A percentile compares a stretch with the other conserved stretches of the same genome.
phyloP scores from a whole-genome alignment of 1,140 invertebrate species.

The Argopecten irradians region DNA sequence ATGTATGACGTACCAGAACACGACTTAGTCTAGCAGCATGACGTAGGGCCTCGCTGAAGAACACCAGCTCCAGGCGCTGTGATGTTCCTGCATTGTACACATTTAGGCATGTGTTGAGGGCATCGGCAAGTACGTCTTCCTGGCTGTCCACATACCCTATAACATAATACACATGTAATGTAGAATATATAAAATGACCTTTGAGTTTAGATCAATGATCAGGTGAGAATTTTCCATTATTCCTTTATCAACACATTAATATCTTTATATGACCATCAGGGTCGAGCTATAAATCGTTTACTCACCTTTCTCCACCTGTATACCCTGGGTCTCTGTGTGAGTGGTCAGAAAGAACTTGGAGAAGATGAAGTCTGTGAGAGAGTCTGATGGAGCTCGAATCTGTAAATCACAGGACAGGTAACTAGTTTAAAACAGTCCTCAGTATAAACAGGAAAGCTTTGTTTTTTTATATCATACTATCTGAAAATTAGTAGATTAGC shows the following conservation, averaged over 20 bases:
- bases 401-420: conserved; percentile 49
- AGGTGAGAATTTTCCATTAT: no score
- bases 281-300: not conserved
- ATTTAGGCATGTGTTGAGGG: conserved; percentile 68
- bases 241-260: not conserved
- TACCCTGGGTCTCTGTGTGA: conserved; percentile 65
- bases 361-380: conserved; percentile 70
- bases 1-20: conserved; percentile 69
- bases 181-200: no score
- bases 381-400: conserved; percentile 59
- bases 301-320: conserved; percentile 69
- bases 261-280: not conserved
- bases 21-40: conserved; percentile 74
- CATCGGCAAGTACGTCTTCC: conserved; percentile 63
- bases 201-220: no score
- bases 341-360: conserved; percentile 69
- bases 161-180: conserved; percentile 1
- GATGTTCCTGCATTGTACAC: conserved; percentile 71
- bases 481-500: no score
- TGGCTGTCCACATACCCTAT: conserved; percentile 70
- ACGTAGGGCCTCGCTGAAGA: conserved; percentile 73
- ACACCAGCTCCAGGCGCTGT: conserved; percentile 72
- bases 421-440: no score
- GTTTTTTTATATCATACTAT: no score
- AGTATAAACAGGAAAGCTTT: no score